Conservation (phyloP, 2,113 vertebrate species). For the Pyxicephalus adspersus region DNA sequence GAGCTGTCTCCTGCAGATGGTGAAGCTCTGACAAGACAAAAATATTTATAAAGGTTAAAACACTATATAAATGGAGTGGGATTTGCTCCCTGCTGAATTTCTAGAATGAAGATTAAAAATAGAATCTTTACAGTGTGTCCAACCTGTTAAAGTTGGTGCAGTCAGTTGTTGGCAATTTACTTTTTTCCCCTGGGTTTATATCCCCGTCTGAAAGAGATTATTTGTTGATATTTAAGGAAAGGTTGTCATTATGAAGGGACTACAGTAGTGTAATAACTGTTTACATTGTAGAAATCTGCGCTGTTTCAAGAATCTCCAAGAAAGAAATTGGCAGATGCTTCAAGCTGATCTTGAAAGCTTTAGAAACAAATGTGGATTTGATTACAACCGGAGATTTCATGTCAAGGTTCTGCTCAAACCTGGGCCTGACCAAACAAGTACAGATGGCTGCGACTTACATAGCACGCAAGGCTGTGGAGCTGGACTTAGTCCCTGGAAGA, state of each 20-base stretch:
- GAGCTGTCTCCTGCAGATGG: too few relatives aligned
- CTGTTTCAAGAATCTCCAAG: constrained; percentile 97
- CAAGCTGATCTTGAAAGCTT: constrained; percentile 95
- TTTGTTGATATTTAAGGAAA: background rate
- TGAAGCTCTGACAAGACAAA: too few relatives aligned
- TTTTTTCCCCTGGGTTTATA: background rate
- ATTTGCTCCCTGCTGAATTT: too few relatives aligned
- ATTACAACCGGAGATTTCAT: constrained; percentile 99
- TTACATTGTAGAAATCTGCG: constrained; percentile 89
- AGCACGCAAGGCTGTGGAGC: constrained; percentile 92
- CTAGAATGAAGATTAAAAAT: too few relatives aligned
- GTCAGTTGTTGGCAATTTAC: too few relatives aligned
- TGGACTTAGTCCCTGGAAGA: constrained; percentile 94
- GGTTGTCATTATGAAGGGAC: background rate
- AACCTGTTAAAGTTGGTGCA: too few relatives aligned
- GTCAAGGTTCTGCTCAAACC: constrained; percentile 98
- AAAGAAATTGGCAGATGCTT: constrained; percentile 99
- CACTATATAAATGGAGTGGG: too few relatives aligned
- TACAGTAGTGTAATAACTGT: too few relatives aligned
- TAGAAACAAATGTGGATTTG: constrained; percentile 97
- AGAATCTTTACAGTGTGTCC: too few relatives aligned
- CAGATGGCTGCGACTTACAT: constrained; percentile 97
- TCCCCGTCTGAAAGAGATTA: background rate
- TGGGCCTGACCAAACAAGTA: constrained; percentile 95
- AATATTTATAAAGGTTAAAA: too few relatives aligned